These are phyloP conservation scores for Torymus texanus DNA, from an alignment of 2,888 invertebrate species.

Conservation along the genomic window DNA sequence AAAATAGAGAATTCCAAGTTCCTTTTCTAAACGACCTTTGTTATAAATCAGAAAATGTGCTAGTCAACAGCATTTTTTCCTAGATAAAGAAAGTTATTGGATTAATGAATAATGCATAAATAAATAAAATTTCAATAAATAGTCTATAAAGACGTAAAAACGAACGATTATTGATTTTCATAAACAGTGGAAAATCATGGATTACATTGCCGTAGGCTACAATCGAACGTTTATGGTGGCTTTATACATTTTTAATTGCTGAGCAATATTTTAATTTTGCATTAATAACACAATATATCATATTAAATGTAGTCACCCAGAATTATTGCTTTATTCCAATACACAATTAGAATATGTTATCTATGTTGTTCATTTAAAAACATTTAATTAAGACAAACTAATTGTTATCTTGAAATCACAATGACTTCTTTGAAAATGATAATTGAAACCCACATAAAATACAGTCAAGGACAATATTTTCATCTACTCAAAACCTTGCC, in stretches of 20 bases:
- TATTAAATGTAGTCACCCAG: too few species aligned
- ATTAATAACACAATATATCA: not conserved
- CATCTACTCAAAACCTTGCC: too few species aligned
- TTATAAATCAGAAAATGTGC: conserved; percentile 19
- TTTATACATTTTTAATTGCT: not conserved
- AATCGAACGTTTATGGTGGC: too few species aligned
- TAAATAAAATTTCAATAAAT: conserved; percentile 23
- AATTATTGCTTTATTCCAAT: too few species aligned
- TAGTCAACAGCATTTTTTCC: not conserved
- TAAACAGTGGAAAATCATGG: conserved; percentile 4
- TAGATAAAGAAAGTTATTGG: conserved; percentile 15
- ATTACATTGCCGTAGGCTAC: not conserved
- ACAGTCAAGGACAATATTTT: too few species aligned
- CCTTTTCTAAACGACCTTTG: conserved; percentile 15
- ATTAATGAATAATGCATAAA: conserved; percentile 14
- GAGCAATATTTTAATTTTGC: not conserved
- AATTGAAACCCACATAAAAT: too few species aligned
- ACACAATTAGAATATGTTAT: too few species aligned
- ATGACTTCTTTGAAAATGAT: too few species aligned
- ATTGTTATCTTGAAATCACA: too few species aligned
- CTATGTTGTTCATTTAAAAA: too few species aligned
- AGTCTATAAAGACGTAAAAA: not conserved
- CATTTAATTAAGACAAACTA: too few species aligned
- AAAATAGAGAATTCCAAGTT: conserved; percentile 5
- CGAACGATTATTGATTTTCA: not conserved